A percentile compares a stretch with the other conserved stretches of the same genome.
Conservation (phyloP, 2,113 vertebrate genomes). For the Gambusia affinis region DNA sequence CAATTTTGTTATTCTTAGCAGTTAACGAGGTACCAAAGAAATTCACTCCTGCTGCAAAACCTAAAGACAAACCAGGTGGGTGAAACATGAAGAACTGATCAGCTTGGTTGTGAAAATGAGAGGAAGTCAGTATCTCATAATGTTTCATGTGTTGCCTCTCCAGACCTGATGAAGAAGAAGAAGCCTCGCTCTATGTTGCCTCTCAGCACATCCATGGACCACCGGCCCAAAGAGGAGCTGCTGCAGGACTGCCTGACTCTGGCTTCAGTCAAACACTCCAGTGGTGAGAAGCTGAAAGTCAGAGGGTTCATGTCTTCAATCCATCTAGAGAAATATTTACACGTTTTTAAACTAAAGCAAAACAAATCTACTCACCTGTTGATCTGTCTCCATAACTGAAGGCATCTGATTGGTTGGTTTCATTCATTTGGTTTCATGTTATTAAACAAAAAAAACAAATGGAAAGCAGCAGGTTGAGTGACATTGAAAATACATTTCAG, state of each 20-base stretch:
- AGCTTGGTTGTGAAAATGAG: neutral
- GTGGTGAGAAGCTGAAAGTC: constrained; percentile 66
- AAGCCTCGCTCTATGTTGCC: constrained; percentile 92
- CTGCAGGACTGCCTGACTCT: constrained; percentile 90
- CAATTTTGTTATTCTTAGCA: constrained; percentile 20
- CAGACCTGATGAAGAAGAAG: constrained; percentile 84
- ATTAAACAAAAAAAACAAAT: neutral
- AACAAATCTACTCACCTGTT: neutral
- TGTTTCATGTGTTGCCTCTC: neutral
- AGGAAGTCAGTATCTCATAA: neutral
- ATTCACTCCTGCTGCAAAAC: constrained; percentile 67
- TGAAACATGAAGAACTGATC: neutral
- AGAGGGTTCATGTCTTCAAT: neutral
- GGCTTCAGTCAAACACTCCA: constrained; percentile 76
- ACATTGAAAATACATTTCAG: neutral
- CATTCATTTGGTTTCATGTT: neutral
- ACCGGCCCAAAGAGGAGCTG: constrained; percentile 91
- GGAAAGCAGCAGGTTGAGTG: no score
- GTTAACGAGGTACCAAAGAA: constrained; percentile 49
- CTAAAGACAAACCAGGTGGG: constrained; percentile 87
- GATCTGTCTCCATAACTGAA: neutral
- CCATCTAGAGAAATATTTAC: neutral
- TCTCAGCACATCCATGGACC: constrained; percentile 90
- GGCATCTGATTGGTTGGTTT: neutral
- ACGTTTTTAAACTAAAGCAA: neutral